Percentiles rank a stretch among this genome's conserved stretches.
Evolutionary conservation across 2,888 invertebrate species (phyloP).

Genomic region (Acanthosepion pharaonis): DNA sequence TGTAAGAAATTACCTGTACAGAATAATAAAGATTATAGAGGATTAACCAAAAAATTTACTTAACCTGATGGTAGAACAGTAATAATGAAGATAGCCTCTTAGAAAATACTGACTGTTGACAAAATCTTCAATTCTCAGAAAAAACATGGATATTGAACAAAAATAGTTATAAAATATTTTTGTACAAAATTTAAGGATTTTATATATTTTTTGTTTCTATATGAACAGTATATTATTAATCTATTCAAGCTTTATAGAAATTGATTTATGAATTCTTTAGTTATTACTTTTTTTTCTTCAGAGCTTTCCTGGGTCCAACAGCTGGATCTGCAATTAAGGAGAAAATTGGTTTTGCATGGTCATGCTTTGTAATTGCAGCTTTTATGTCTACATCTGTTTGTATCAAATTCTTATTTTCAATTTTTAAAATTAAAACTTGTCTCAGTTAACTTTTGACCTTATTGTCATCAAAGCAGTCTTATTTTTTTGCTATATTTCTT

Average conservation of each 20-base stretch:
- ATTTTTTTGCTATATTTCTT: neutral
- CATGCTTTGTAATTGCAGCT: neutral
- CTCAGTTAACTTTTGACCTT: neutral
- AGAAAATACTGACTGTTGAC: too few species aligned
- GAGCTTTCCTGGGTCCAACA: neutral
- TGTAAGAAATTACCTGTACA: too few species aligned
- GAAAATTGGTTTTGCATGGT: neutral
- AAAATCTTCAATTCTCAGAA: too few species aligned
- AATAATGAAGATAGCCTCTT: too few species aligned
- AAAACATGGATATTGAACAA: too few species aligned
- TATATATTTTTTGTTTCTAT: too few species aligned
- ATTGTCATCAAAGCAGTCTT: neutral
- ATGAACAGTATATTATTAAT: too few species aligned
- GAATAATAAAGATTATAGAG: too few species aligned
- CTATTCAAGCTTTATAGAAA: neutral
- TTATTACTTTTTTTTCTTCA: neutral
- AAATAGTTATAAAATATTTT: too few species aligned
- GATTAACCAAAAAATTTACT: too few species aligned
- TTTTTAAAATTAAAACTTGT: neutral
- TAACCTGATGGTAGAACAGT: too few species aligned
- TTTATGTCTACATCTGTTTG: neutral
- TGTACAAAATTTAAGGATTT: too few species aligned
- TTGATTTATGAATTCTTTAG: neutral
- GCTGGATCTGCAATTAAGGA: neutral
- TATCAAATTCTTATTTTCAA: neutral